Evolutionary conservation across 2,113 vertebrate species (phyloP).

Genomic region (Prunella fulvescens): DNA sequence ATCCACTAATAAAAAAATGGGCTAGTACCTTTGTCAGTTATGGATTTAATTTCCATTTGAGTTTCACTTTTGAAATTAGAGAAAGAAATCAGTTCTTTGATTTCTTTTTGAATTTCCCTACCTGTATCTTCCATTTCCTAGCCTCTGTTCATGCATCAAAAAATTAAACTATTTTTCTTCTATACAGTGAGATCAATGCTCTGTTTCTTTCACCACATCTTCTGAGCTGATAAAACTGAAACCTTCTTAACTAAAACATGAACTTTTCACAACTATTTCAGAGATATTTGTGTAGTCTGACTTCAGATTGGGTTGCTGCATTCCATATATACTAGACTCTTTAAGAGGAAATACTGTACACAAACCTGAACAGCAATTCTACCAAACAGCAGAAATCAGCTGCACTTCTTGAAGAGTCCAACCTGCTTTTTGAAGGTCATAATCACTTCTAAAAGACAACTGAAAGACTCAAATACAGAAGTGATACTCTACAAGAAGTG

Average conservation of each 20-base stretch:
- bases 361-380: background rate
- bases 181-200: background rate
- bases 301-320: background rate
- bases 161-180: background rate
- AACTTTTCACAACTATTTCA: background rate
- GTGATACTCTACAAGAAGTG: rapidly evolving
- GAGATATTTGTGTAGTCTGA: background rate
- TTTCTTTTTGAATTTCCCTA: background rate
- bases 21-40: rapidly evolving
- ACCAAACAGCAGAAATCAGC: background rate
- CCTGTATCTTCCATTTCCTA: background rate
- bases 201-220: background rate
- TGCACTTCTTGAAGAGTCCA: background rate
- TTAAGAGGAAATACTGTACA: background rate
- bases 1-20: background rate
- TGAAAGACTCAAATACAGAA: background rate
- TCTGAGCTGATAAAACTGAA: background rate
- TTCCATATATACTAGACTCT: background rate
- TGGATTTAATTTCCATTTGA: background rate
- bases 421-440: background rate
- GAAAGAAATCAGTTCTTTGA: background rate
- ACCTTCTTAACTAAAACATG: background rate
- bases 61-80: background rate
- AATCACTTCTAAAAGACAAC: background rate
- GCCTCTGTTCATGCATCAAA: background rate